These are phyloP conservation scores for Poicephalus meyeri DNA, from an alignment of 2,113 vertebrate species.

Conservation along the genomic window DNA sequence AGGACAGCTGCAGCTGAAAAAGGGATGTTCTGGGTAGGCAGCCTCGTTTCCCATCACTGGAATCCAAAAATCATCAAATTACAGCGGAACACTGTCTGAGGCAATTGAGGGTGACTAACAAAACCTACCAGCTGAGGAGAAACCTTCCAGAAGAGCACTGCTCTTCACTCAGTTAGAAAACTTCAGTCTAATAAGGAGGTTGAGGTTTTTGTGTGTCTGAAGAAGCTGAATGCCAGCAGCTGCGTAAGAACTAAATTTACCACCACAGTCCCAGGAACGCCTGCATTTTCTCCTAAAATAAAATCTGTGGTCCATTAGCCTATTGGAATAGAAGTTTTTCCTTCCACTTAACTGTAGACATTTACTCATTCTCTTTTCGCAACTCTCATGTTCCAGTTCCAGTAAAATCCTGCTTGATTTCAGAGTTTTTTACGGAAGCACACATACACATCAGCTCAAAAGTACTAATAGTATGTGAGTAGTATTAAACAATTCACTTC, in stretches of 20 bases:
- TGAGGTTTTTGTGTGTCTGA: background rate
- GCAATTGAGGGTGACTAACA: background rate
- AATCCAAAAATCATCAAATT: background rate
- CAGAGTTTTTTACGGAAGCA: slow-evolving; percentile 1
- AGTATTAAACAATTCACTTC: slow-evolving; percentile 8
- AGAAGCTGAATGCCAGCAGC: background rate
- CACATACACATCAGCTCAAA: background rate
- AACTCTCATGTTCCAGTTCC: slow-evolving; percentile 31
- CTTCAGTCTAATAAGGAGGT: background rate
- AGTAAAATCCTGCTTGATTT: slow-evolving; percentile 23
- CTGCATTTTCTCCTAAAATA: slow-evolving; percentile 27
- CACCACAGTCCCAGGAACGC: background rate
- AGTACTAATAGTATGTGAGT: background rate
- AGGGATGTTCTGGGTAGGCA: background rate
- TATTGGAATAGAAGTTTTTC: slow-evolving; percentile 44
- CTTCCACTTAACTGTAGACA: slow-evolving; percentile 35
- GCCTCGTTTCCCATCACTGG: background rate
- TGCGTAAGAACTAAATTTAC: slow-evolving; percentile 37
- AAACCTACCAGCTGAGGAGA: background rate
- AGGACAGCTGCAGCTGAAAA: background rate
- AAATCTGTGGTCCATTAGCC: slow-evolving; percentile 14
- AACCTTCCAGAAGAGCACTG: background rate
- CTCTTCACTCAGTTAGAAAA: background rate
- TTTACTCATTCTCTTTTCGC: background rate
- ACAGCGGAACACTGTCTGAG: background rate